Evolutionary conservation across 2,113 vertebrate species (phyloP), one percentile per base, ranked within the genome.

Genomic region (Grammomys surdaster): DNA sequence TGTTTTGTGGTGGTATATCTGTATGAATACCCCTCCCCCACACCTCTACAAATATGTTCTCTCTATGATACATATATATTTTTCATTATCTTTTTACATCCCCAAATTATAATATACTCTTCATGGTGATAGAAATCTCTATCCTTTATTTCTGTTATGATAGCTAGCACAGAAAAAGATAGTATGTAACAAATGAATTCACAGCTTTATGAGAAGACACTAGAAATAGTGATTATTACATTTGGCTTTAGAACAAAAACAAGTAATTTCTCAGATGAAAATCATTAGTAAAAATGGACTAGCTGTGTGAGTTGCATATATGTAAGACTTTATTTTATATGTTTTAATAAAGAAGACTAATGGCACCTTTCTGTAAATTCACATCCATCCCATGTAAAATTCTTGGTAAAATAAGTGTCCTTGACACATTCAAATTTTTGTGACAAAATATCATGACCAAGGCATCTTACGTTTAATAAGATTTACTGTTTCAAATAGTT

Each of bases 301-400:
- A 78, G 40, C 31, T 91, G 4, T 73, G 6, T 60, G 9, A 93
- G 1, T 40, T 91, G 0, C 12, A 5, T 60, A 92, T 86, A 8
- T 19, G 5, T 20, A n/a, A 94, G 65, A 81, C 1, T 2, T 70
- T 73, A 56, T 43, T 70, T 31, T 31, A 43, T 91, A 69, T 56
- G 77, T 89, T 73, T 89, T 88, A 91, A 87, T 78, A 91, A 97
- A 60, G 11, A 81, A 65, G 6, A 3, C 12, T 56, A 73, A 88
- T 56, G 13, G 24, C 2, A 87, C 54, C 78, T 67, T 19, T 94
- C 65, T 92, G 28, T 56, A 65, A 65, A 65, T 65, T 65, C 92
- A 20, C 31, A 40, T 77, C 33, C 69, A 51, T 73, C 12, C 6
- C 69, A 48, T n/a, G n/a, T 89, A 24, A 36, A 63, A 51, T 95